phyloP scores from a whole-genome alignment of 2,888 invertebrate genomes.

The Hofmannophila pseudospretella region DNA sequence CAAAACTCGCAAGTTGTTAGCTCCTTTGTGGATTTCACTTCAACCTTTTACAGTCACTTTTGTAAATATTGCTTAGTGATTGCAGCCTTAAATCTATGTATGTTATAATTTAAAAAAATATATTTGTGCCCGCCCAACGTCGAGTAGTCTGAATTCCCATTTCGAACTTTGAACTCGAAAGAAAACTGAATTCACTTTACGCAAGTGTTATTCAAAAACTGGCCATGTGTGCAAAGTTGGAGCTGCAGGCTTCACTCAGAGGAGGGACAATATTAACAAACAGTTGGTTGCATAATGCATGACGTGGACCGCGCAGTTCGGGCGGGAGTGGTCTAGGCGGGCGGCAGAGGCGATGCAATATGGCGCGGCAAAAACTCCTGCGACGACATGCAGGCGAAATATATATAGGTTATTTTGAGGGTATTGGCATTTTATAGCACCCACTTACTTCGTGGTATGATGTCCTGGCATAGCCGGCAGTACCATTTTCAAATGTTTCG shows the following conservation, averaged over 20 bases:
- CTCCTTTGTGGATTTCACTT: no score
- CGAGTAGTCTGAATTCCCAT: no score
- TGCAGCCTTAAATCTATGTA: no score
- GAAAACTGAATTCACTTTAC: not conserved
- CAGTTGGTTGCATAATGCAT: slow-evolving; percentile 44
- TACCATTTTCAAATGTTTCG: no score
- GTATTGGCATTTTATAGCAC: slow-evolving; percentile 4
- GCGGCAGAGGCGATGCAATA: slow-evolving; percentile 19
- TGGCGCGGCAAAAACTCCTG: slow-evolving; percentile 30
- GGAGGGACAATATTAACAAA: slow-evolving; percentile 32
- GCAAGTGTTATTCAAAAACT: slow-evolving; percentile 7
- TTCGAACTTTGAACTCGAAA: no score
- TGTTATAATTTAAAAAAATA: no score
- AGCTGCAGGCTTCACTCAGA: slow-evolving; percentile 3
- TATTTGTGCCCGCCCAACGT: no score
- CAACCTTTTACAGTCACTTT: no score
- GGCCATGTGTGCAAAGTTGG: slow-evolving; percentile 9
- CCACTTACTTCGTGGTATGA: not conserved
- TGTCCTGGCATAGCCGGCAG: no score
- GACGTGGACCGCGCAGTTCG: slow-evolving; percentile 14
- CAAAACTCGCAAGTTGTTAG: no score
- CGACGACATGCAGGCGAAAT: slow-evolving; percentile 4
- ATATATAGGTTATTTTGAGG: not conserved
- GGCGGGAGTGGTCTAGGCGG: no score
- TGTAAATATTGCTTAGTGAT: no score